Percentiles rank a stretch among this genome's conserved stretches.
Conservation (phyloP, 1,140 invertebrate genomes). For the Agrypnia vestita region DNA sequence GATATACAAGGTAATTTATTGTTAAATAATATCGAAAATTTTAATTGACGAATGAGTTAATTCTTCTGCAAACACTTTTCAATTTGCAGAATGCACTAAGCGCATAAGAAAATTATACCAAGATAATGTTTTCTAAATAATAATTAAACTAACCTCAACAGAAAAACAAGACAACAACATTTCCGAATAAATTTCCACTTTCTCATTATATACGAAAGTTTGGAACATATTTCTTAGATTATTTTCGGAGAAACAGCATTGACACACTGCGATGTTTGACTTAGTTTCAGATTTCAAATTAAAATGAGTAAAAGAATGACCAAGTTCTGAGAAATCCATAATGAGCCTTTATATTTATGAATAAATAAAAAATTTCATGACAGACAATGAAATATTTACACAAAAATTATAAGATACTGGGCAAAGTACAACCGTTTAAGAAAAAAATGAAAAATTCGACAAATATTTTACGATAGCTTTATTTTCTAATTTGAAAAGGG, state of each 20-base stretch:
- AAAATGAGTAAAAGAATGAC: neutral
- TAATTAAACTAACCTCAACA: slow-evolving; percentile 5
- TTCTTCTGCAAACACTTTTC: too few species aligned
- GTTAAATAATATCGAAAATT: too few species aligned
- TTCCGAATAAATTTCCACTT: slow-evolving; percentile 2
- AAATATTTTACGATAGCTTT: too few species aligned
- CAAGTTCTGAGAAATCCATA: slow-evolving; percentile 2
- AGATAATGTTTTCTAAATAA: neutral
- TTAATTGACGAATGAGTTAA: too few species aligned
- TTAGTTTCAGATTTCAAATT: slow-evolving; percentile 11
- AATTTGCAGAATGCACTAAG: too few species aligned
- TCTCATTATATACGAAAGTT: neutral
- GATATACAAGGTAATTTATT: too few species aligned
- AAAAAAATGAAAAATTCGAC: too few species aligned
- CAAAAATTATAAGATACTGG: too few species aligned
- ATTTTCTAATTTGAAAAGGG: too few species aligned
- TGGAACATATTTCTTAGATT: slow-evolving; percentile 13
- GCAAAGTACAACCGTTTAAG: too few species aligned
- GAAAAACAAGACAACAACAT: slow-evolving; percentile 10
- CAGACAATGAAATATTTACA: too few species aligned
- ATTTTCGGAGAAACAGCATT: neutral
- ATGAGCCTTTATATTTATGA: neutral
- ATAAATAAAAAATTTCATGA: too few species aligned
- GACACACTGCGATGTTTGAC: neutral
- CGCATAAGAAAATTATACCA: neutral